Evolutionary conservation across 2,113 vertebrate species (phyloP), one percentile per base, ranked within the genome.

Genomic region (Orcinus orca): DNA sequence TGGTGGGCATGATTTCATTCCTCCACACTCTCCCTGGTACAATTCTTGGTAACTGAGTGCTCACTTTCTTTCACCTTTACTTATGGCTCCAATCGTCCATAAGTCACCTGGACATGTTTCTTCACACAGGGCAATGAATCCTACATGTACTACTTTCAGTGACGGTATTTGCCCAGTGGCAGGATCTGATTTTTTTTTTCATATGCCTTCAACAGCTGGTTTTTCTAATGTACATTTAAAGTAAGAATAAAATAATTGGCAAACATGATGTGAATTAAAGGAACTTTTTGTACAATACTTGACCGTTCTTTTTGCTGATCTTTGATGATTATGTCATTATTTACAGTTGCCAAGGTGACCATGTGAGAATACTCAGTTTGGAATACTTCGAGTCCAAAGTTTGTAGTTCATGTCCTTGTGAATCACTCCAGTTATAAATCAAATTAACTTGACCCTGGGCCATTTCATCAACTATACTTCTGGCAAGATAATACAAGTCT

Each of bases 401-500:
- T 38, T 60, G 33, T 53, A 55, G 74, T 84, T 93, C 70, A 70
- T 9, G 15, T 74, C 44, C 55, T 95, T 80, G 65, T 94, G 95
- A 96, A 81, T 71, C 70, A 84, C 17, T 62, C 82, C 25, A 29
- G 38, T 92, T 76, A 36, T 8, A 84, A 94, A 83, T 50, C 50
- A 77, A 90, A 94, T 85, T 94, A 89, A 93, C 88, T 74, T 26
- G 62, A 92, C 68, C 11, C 67, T 58, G 38, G 71, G 53, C 88
- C 79, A 60, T 55, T 36, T 83, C 92, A 95, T 92, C 95, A 70
- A 12, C 77, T 88, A 47, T 63, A 73, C 53, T 29, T 91, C 93
- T 60, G 70, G 50, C 50, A 95, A 93, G 71, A 77, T 96, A 93
- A 96, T 92, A 84, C 41, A 97, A 96, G 89, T 44, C 96, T 96